A percentile compares a stretch with the other conserved stretches of the same genome.
These are phyloP conservation scores for Paracyclopina nana DNA, from an alignment of 1,140 invertebrate genomes.

Conservation along the genomic window DNA sequence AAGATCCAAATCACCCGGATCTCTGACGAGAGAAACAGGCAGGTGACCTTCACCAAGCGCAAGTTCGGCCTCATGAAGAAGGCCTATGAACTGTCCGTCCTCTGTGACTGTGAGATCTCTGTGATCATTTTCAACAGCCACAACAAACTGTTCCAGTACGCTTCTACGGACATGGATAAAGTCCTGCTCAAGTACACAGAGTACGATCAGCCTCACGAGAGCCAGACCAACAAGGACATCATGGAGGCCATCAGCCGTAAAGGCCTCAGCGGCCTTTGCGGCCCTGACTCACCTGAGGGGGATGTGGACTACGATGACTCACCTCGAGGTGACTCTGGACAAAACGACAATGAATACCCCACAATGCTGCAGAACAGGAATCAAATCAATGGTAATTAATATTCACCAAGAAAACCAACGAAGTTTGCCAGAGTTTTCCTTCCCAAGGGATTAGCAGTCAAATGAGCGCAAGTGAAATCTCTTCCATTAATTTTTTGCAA, in stretches of 20 bases:
- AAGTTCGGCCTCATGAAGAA: conserved; percentile 99
- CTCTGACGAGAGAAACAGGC: conserved; percentile 20
- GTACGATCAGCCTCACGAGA: conserved; percentile 99
- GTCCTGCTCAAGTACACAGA: conserved; percentile 98
- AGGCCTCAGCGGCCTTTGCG: conserved; percentile 3
- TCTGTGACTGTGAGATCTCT: conserved; percentile 99
- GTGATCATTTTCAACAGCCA: conserved; percentile 98
- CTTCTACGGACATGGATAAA: conserved; percentile 98
- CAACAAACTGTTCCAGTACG: conserved; percentile 98
- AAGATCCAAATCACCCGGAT: conserved; percentile 16
- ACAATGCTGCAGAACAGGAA: conserved; percentile 6
- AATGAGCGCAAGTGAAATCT: no score
- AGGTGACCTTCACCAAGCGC: conserved; percentile 99
- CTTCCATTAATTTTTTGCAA: no score
- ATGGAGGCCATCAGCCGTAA: conserved; percentile 53
- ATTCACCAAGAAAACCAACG: no score
- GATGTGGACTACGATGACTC: conserved; percentile 12
- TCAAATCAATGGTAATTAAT: conserved; percentile 5
- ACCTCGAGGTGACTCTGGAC: background rate
- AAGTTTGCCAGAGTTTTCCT: no score
- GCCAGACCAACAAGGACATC: conserved; percentile 97
- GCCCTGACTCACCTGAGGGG: conserved; percentile 13
- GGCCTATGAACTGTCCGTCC: conserved; percentile 92
- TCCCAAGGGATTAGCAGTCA: no score
- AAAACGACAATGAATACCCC: conserved; percentile 4